Percentiles rank a stretch among this genome's conserved stretches.
These are phyloP conservation scores for Passer montanus DNA, from an alignment of 2,113 vertebrate species.

Conservation along the genomic window DNA sequence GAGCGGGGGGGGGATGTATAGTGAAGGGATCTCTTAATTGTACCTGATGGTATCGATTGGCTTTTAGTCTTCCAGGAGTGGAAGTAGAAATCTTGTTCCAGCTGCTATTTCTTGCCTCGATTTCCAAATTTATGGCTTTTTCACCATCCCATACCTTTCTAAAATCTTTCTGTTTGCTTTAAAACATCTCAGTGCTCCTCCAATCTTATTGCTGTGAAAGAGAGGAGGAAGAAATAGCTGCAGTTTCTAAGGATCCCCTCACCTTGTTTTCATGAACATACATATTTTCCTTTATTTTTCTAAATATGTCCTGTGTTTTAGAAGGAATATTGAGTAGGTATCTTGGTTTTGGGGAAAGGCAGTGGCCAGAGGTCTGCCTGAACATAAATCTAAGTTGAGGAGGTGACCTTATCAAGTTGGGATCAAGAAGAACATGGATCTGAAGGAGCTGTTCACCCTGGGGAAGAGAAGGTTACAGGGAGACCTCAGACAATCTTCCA, in stretches of 20 bases:
- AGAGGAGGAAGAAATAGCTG: neutral
- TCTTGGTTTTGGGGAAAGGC: neutral
- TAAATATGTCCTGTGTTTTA: neutral
- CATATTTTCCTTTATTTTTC: neutral
- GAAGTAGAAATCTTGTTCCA: neutral
- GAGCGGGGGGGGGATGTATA: neutral
- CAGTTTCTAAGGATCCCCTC: neutral
- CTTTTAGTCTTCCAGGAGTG: neutral
- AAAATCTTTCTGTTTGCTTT: neutral
- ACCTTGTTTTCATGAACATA: fast-evolving
- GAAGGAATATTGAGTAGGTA: neutral
- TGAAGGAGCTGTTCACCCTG: neutral
- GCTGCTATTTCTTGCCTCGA: neutral
- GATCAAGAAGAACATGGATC: neutral
- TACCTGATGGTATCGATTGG: neutral
- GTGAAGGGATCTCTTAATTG: neutral
- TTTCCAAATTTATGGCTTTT: neutral
- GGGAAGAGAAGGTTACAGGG: neutral
- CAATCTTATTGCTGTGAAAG: neutral
- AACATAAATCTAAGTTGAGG: neutral
- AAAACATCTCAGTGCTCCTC: neutral
- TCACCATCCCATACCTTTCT: neutral
- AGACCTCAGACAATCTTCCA: neutral
- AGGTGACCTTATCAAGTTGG: neutral
- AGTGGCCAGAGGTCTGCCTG: neutral